Percentiles rank a stretch among this genome's conserved stretches.
Evolutionary conservation across 2,113 vertebrate species (phyloP).

Genomic region (Bostrychus sinensis): DNA sequence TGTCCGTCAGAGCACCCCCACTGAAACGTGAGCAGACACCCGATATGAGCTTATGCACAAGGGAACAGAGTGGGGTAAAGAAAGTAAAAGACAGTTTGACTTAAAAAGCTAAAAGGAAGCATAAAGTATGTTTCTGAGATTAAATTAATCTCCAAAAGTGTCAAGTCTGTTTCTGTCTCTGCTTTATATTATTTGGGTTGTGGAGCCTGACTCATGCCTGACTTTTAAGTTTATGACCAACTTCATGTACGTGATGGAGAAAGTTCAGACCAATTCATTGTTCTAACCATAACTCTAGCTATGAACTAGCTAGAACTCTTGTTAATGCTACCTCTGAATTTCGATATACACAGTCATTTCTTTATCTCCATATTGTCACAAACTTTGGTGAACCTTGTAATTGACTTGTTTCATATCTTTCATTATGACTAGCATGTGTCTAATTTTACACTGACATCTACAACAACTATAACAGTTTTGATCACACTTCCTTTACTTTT

Average conservation of each 20-base stretch:
- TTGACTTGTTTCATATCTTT: conserved; percentile 46
- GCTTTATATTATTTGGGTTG: conserved; percentile 15
- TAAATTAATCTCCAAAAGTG: conserved; percentile 8
- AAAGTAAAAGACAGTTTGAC: conserved; percentile 4
- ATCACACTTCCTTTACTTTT: background rate
- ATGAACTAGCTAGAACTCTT: conserved; percentile 32
- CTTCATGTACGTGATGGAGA: conserved; percentile 24
- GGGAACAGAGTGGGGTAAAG: conserved; percentile 9
- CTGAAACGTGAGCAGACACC: conserved; percentile 71
- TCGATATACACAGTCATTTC: conserved; percentile 60
- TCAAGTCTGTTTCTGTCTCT: conserved; percentile 8
- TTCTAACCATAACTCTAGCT: conserved; percentile 35
- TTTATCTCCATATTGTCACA: conserved; percentile 42
- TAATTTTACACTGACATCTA: conserved; percentile 20
- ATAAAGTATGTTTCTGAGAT: background rate
- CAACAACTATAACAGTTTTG: background rate
- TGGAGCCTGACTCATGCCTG: conserved; percentile 53
- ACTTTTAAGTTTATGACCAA: conserved; percentile 51
- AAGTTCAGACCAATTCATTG: conserved; percentile 23
- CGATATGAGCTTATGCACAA: conserved; percentile 46
- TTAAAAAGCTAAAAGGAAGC: background rate
- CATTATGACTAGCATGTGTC: conserved; percentile 54
- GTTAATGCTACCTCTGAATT: conserved; percentile 38
- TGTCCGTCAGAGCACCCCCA: conserved; percentile 64
- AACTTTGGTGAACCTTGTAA: conserved; percentile 34